These are phyloP conservation scores for Cyaniris semiargus DNA, from an alignment of 2,888 invertebrate species.

Conservation along the genomic window DNA sequence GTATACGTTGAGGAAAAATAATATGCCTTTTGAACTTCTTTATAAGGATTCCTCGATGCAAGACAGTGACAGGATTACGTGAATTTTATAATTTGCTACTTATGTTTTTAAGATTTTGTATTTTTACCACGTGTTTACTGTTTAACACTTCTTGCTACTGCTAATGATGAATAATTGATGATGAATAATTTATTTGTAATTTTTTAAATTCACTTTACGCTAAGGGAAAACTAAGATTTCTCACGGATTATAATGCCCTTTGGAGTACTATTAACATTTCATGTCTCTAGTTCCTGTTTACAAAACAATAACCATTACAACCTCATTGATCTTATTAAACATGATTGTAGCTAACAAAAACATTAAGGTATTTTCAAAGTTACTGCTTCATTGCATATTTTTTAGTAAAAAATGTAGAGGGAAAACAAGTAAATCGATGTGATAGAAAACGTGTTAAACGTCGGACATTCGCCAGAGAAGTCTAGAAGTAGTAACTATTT, in stretches of 20 bases:
- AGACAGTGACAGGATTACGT: background rate
- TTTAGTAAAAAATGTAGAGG: background rate
- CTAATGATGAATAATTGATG: too few relatives aligned
- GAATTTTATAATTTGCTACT: background rate
- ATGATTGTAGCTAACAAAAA: background rate
- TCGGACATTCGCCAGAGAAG: too few relatives aligned
- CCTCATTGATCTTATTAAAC: background rate
- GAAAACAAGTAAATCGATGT: too few relatives aligned
- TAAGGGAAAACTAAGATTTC: background rate
- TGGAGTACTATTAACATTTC: background rate
- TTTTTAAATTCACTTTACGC: background rate
- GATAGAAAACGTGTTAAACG: too few relatives aligned
- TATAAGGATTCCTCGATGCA: background rate
- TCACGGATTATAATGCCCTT: background rate
- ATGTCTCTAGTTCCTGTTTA: background rate
- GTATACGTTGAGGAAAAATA: background rate
- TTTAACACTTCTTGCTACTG: too few relatives aligned
- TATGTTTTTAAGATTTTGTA: too few relatives aligned
- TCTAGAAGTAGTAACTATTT: too few relatives aligned
- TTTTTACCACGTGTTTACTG: too few relatives aligned
- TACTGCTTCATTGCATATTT: background rate
- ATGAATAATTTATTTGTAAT: too few relatives aligned
- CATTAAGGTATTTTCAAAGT: background rate
- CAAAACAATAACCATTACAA: background rate
- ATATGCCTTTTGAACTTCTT: background rate